Base-by-base conservation (phyloP, 2,888 invertebrate species). In the Drosophila longiperda region DNA sequence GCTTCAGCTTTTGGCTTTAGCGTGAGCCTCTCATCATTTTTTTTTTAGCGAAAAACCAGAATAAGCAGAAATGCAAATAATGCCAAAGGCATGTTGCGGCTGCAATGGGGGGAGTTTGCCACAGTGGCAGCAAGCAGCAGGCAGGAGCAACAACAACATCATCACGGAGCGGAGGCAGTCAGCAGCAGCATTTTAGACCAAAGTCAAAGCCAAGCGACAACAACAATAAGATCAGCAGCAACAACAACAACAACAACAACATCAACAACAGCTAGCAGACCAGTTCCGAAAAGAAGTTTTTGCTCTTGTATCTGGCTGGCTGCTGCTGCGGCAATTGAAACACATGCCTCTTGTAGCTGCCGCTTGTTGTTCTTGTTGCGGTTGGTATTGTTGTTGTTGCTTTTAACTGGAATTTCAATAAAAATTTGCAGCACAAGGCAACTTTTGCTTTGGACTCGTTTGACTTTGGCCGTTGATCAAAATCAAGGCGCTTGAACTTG, bases 391-490 rank as follows among this genome's bases (percentile, higher is more conserved):
- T 23, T 74, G 66, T 23, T 61, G 65, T 55, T 73, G 45, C 64
- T 78, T 81, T 86, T 89, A 89, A 75, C 82, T 82, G 82, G 90
- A 87, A 90, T 87, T 87, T 88, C 87, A 90, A 87, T 87, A 86
- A 83, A 88, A 90, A 86, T 88, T 88, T 86, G 77, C 84, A 81
- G 83, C 80, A 68, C 73, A 76, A 80, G 80, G 73, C 82, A 79
- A 85, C 83, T 87, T 83, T 89, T 85, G 87, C 89, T 89, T 83
- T 86, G 90, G 90, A 88, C 90, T 88, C 70, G 89, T 88, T 83
- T 88, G 82, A 76, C 80, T 87, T 90, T 88, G 87, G 87, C 82
- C 82, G 85, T 84, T 81, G 81, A 82, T 82, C 80, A 82, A 80
- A 82, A 82, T 82, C 83, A 73, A 83, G 83, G 87, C 86, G 86